Evolutionary conservation across 2,888 invertebrate species (phyloP).

Genomic region (Diogma glabrata): DNA sequence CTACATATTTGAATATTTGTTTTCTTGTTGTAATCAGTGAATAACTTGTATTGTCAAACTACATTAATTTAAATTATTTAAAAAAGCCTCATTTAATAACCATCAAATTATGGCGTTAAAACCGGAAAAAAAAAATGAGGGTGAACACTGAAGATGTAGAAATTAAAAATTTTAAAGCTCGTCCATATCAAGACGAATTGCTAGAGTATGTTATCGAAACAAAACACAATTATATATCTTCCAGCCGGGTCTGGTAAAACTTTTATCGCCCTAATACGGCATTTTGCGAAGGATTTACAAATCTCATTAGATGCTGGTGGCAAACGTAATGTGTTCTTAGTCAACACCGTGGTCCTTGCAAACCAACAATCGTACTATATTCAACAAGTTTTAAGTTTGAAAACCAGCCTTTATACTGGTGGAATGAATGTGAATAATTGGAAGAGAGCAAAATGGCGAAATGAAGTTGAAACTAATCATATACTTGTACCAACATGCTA

Average conservation of each 20-base stretch:
- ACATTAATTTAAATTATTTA: no score
- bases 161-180: constrained; percentile 9
- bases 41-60: no score
- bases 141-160: no score
- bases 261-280: constrained; percentile 62
- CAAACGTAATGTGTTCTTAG: constrained; percentile 66
- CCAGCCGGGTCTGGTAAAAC: constrained; percentile 94
- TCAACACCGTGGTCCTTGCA: constrained; percentile 71
- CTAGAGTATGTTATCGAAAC: constrained; percentile 34
- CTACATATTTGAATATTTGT: no score
- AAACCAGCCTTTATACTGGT: constrained; percentile 57
- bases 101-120: no score
- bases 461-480: constrained; percentile 49
- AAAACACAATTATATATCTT: constrained; percentile 84
- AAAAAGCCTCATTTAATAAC: no score
- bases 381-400: constrained; percentile 44
- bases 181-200: constrained; percentile 31
- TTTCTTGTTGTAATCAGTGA: no score
- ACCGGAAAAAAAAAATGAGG: no score
- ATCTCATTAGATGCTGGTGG: constrained; percentile 49
- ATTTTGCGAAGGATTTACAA: constrained; percentile 30
- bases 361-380: constrained; percentile 64
- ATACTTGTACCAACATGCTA: constrained; percentile 59
- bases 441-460: constrained; percentile 50
- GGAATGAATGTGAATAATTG: constrained; percentile 66